Conservation (phyloP, 1,140 invertebrate genomes). For the Araneus ventricosus region DNA sequence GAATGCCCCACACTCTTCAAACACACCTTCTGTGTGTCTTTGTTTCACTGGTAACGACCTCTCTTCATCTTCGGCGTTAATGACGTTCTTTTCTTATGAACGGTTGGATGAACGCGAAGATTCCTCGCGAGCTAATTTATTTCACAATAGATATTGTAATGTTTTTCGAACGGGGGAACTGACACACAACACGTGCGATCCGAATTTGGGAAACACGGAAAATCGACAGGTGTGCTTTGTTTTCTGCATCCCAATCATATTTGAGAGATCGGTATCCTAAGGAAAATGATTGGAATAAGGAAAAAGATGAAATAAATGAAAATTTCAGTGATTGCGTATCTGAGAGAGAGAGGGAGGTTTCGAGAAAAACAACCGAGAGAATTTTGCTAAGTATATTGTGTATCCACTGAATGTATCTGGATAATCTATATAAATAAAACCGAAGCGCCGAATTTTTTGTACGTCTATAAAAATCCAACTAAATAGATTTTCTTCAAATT, state of each 20-base stretch:
- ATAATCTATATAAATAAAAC: too few relatives aligned
- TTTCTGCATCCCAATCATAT: neutral
- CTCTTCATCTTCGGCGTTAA: neutral
- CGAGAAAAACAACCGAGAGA: too few relatives aligned
- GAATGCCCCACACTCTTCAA: neutral
- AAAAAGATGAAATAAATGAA: too few relatives aligned
- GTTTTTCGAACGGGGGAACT: neutral
- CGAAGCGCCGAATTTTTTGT: too few relatives aligned
- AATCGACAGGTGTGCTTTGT: neutral
- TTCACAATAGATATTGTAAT: slow-evolving; percentile 15
- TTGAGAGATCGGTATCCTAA: neutral
- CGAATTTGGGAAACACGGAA: slow-evolving; percentile 17
- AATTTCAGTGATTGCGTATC: too few relatives aligned
- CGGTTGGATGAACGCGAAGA: neutral
- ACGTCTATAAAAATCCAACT: too few relatives aligned
- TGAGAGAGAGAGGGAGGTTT: too few relatives aligned
- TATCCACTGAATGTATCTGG: too few relatives aligned
- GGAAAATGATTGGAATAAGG: neutral
- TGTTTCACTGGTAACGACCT: slow-evolving; percentile 28
- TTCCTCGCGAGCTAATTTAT: neutral
- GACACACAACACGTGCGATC: slow-evolving; percentile 3
- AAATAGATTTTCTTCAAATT: too few relatives aligned
- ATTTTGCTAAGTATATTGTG: too few relatives aligned
- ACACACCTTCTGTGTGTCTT: neutral
- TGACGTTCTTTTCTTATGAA: slow-evolving; percentile 3